Percentiles rank a stretch among this genome's conserved stretches.
Conservation (phyloP, 2,888 invertebrate genomes). For the Ormyrus pomaceus region DNA sequence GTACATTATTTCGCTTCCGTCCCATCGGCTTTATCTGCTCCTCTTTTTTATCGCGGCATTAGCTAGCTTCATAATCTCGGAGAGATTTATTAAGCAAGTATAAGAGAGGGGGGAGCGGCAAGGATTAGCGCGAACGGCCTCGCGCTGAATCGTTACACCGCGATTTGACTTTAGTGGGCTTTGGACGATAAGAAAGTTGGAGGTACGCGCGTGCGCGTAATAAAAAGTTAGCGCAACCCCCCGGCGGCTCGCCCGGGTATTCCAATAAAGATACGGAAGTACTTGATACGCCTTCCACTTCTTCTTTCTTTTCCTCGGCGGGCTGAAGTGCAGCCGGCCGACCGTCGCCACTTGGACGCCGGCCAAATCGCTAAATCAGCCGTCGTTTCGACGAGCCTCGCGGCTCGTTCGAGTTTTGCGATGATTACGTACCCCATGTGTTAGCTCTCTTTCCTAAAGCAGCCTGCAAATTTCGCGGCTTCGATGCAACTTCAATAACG, state of each 20-base stretch:
- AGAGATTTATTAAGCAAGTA: slow-evolving; percentile 39
- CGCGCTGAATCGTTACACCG: slow-evolving; percentile 17
- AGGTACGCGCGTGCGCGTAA: slow-evolving; percentile 29
- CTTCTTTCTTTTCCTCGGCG: slow-evolving; percentile 25
- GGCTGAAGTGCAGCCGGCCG: background rate
- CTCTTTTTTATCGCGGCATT: background rate
- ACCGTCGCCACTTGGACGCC: slow-evolving; percentile 43
- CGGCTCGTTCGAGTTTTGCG: slow-evolving; percentile 33
- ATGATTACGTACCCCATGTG: slow-evolving; percentile 48
- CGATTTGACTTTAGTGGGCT: slow-evolving; percentile 37
- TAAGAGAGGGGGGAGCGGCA: slow-evolving; percentile 1
- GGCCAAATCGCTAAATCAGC: slow-evolving; percentile 55
- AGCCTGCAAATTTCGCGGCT: slow-evolving; percentile 45
- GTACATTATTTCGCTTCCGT: background rate
- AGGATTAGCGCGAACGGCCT: background rate
- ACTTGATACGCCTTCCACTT: slow-evolving; percentile 49
- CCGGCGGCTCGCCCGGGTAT: slow-evolving; percentile 19
- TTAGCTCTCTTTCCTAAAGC: slow-evolving; percentile 33
- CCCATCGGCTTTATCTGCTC: slow-evolving; percentile 5
- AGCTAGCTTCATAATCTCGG: slow-evolving; percentile 23
- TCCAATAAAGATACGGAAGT: slow-evolving; percentile 57
- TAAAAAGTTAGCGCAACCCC: slow-evolving; percentile 41
- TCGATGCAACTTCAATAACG: slow-evolving; percentile 34
- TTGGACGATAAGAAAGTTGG: slow-evolving; percentile 41
- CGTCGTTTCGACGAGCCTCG: slow-evolving; percentile 33